Base-by-base conservation (phyloP, 1,140 invertebrate genomes). In the Phthorimaea operculella region DNA sequence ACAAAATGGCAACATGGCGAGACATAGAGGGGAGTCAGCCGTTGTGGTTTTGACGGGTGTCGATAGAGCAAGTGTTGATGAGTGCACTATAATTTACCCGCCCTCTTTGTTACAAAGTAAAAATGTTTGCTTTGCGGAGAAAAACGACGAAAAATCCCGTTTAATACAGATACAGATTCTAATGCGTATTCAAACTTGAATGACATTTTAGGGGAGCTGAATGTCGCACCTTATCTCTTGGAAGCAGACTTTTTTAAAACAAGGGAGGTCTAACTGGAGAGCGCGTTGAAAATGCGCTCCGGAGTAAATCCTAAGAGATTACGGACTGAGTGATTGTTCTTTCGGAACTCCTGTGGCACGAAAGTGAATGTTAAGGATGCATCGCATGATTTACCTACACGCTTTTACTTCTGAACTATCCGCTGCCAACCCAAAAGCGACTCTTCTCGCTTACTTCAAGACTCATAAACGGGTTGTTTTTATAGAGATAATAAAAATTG, bases 321-420 rank as follows among this genome's bases (percentile, higher is more conserved):
- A 81, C 75, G 60, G 53, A 63, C 65, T 84, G 79, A 84, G 81
- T 84, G 81, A 84, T 84, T 84, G 78, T 77, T 77, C 67, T 79
- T 76, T 68, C 70, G 62, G 70, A 82, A 82, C 75, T 81, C 63
- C 65, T 61, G 72, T 63, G 63, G 66, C 56, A 60, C 55, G 66
- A 70, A 76, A 79, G 70, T 78, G 76, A 79, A 78, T 80, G 65
- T 75, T 79, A 67, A 72, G 53, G 69, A 78, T 70, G 70, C 72
- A 72, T 74, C 68, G 62, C 59, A 72, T 72, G 71, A 80, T 77
- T 77, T 72, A 74, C 73, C 63, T 74, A 59, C 54, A 36, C 44
- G n/a, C 45, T 15, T n/a, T n/a, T 16, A 14, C n/a, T 16, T 18
- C 48, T 52, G 33, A 59, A 59, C 60, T 63, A 63, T 63, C 57